Evolutionary conservation across 2,113 vertebrate genomes (phyloP), one percentile per base, ranked within the genome.

Genomic region (Bostrychus sinensis): DNA sequence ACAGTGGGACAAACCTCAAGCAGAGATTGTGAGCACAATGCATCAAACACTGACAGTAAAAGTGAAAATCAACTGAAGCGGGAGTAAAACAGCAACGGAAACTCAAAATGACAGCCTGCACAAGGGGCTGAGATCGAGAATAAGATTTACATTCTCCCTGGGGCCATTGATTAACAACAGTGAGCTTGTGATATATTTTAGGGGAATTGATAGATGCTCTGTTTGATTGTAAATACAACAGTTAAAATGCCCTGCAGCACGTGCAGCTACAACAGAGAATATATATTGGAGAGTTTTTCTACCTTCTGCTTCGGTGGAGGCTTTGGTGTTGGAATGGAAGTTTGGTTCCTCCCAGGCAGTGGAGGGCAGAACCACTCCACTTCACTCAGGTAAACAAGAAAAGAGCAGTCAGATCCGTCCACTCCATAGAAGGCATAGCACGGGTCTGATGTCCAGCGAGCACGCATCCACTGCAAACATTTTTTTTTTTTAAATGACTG

Each of bases 291-390:
- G 3, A 38, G 14, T 13, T 3, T 3, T 3, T 4, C 79, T 88
- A 97, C 97, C 94, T 95, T 93, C 43, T 45, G 88, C 56, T 62
- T 94, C n/a, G 94, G 91, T 0, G 54, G 83, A 0, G 91, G 81
- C 0, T 90, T 93, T 61, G 80, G 25, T 4, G 80, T 87, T 25
- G 90, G 90, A 0, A 90, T 89, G 2, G 68, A 57, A 0, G 94
- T 96, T 68, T 85, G 91, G 88, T 98, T 98, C 38, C 95, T 91
- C 96, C 95, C 96, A 37, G 92, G 86, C 86, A 96, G 84, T 0
- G 92, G 93, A n/a, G 96, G 97, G 58, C 97, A 99, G 90, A 99
- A 99, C 96, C 96, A 98, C 86, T 99, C 97, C 0, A 98, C 95
- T 82, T 98, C 96, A 0, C 97, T 98, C 83, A 99, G 95, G 91